Evolutionary conservation across 2,888 invertebrate genomes (phyloP), one percentile per base, ranked within the genome.

Genomic region (Cephus rjabovi): DNA sequence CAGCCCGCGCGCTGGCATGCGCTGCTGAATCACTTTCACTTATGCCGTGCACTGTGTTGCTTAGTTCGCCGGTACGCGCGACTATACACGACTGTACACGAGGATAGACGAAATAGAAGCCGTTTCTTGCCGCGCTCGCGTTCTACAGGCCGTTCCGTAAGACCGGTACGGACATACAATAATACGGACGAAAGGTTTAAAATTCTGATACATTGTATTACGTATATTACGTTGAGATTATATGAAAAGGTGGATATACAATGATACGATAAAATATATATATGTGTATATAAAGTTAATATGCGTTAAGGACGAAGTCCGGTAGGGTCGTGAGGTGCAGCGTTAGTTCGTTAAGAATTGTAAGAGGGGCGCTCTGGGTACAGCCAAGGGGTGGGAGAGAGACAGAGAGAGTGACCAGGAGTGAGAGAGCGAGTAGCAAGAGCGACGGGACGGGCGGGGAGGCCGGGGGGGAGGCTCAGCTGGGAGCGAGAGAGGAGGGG

Each of bases 11-110:
- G 85, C 86, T 88, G 88, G 88, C 88, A 87, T 88, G 87, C 89
- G 89, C 87, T 87, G 87, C 87, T 86, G 87, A 89, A 88, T 90
- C 90, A 90, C 90, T 90, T 90, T 90, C 90, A 90, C 90, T 91
- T 90, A 88, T 88, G 86, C 89, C 88, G 88, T 87, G 88, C 86
- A 85, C 84, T 87, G 87, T 87, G 88, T 88, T 85, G 87, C 86
- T 56, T 88, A 81, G 81, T 78, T 70, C 75, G 79, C 70, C 31
- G 71, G 56, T 75, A 35, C 35, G 30, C 31, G 34, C 12, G 33
- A 35, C 74, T 30, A 34, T 74, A 34, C 34, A 74, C 73, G 73
- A 73, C 73, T 34, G 31, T 73, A 73, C 33, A 73, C 73, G 73
- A 73, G 23, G 40, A 56, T 56, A 56, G 40, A 56, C 40, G 40